Evolutionary conservation across 2,797 vertebrate species (phyloP).

Genomic region (Acrossocheilus fasciatus): DNA sequence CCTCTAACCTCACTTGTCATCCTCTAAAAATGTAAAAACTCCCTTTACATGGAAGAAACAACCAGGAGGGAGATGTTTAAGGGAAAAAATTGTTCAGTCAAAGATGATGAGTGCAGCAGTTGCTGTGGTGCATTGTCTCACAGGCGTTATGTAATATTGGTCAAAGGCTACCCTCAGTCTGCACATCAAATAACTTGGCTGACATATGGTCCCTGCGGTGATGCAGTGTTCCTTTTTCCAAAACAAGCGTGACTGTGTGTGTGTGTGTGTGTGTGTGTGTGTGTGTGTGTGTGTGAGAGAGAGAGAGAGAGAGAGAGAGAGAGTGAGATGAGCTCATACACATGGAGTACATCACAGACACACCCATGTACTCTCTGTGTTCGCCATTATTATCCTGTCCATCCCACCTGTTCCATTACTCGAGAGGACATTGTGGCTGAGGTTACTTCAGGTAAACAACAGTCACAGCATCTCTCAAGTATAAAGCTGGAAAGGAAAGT

Average conservation of each 20-base stretch:
- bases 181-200: conserved; percentile 4
- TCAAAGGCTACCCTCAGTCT: background rate
- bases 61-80: background rate
- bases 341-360: conserved; percentile 5
- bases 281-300: no score
- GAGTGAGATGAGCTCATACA: conserved; percentile 27
- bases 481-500: no score
- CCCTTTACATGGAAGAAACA: background rate
- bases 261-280: background rate
- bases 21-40: background rate
- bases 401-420: conserved; percentile 19
- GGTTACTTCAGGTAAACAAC: conserved; percentile 31
- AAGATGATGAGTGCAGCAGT: background rate
- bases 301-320: background rate
- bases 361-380: conserved; percentile 5
- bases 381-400: conserved; percentile 17
- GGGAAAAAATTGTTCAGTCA: background rate
- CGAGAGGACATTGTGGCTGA: background rate
- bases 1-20: background rate
- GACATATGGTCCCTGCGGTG: background rate
- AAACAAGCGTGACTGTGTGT: background rate
- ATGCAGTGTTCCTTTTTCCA: background rate
- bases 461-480: no score
- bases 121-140: background rate
- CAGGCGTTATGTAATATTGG: conserved; percentile 21